Evolutionary conservation across 1,140 invertebrate genomes (phyloP), one percentile per base, ranked within the genome.

Genomic region (Musca domestica): DNA sequence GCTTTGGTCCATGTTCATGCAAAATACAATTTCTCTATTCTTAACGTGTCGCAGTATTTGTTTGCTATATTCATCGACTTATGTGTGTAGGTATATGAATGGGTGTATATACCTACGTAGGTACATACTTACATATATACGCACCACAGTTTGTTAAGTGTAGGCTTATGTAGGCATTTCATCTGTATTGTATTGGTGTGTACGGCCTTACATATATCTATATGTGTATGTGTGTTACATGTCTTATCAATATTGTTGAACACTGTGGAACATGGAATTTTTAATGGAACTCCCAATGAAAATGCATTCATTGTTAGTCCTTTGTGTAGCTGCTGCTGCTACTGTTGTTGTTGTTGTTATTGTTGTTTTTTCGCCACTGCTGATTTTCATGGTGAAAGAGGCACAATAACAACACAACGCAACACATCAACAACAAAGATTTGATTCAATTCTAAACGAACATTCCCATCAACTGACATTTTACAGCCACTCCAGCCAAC

Each of bases 401-500:
- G 20, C 17, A 19, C n/a, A 51, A 54, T 54, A 34, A 34, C 5
- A 61, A 20, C 56, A 61, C 7, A 61, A 27, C 23, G 27, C 27
- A 54, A 23, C 6, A 10, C 1, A 54, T 14, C 25, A 30, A 58
- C 54, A 58, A 58, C 27, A 61, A 61, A 34, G 27, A 61, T 61
- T 61, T 61, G 56, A 61, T 61, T 61, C 56, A 61, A 34, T 61
- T 61, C 56, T 61, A 61, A 61, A 23, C 56, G 56, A 67, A 47
- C 17, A 67, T 61, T 27, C 20, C 6, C 46, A 67, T 20, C 15
- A 49, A 49, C 51, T 56, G 22, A 67, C 20, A 27, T 56, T 58
- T 66, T 46, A 23, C 23, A 58, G 52, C 25, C 22, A 30, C 48
- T 67, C 48, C 48, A 68, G 34, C 67, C 67, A 68, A 68, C 67